These are phyloP conservation scores for Epinotia demarniana DNA, from an alignment of 2,888 invertebrate species.

Conservation along the genomic window DNA sequence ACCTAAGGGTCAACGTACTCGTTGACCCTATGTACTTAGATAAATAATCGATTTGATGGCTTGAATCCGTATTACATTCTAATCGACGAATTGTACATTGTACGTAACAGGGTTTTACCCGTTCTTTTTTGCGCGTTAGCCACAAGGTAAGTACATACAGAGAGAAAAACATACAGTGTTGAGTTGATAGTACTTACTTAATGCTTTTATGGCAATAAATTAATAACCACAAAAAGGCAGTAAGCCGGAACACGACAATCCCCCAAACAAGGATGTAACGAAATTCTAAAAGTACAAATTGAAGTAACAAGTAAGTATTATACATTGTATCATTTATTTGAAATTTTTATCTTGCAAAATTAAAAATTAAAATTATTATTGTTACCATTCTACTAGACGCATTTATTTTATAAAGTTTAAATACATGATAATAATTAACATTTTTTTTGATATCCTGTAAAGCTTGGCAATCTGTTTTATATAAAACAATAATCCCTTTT, in stretches of 20 bases:
- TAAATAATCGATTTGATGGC: background rate
- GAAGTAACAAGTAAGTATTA: no score
- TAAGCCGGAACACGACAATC: constrained; percentile 25
- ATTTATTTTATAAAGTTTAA: no score
- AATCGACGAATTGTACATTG: background rate
- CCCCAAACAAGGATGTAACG: constrained; percentile 35
- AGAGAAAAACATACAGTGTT: background rate
- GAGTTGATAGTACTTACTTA: constrained; percentile 3
- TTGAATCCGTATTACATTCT: background rate
- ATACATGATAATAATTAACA: no score
- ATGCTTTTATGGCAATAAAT: constrained; percentile 28
- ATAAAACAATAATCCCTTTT: no score
- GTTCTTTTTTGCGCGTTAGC: background rate
- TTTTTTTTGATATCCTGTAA: no score
- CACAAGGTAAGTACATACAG: background rate
- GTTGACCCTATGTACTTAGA: no score
- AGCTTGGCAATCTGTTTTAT: no score
- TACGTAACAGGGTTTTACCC: background rate
- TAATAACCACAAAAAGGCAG: constrained; percentile 23
- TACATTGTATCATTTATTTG: no score
- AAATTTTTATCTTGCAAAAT: no score
- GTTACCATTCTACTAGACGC: no score
- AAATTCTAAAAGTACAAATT: constrained; percentile 1
- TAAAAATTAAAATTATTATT: no score
- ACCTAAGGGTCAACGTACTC: no score